Conservation (phyloP, 2,888 invertebrate species). For the Lymantria dispar region DNA sequence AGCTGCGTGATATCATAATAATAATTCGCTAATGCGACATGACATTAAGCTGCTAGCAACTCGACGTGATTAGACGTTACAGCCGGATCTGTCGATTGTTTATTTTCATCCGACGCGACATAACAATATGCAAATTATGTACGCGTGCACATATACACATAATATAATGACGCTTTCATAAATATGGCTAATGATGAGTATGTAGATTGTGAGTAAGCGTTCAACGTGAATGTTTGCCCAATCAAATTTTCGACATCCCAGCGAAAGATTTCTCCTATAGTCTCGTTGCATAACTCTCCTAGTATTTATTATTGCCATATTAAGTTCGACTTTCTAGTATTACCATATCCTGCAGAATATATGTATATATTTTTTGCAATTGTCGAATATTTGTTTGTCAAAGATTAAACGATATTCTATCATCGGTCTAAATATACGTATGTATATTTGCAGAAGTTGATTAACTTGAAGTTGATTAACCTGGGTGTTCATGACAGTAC, state of each 20-base stretch:
- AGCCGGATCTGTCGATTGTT: conserved; percentile 53
- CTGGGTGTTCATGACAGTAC: too few species aligned
- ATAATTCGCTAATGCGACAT: conserved; percentile 51
- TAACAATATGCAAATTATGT: conserved; percentile 53
- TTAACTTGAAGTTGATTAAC: too few species aligned
- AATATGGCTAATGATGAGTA: conserved; percentile 30
- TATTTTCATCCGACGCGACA: conserved; percentile 51
- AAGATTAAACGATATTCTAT: too few species aligned
- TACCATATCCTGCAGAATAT: not conserved
- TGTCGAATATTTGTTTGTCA: too few species aligned
- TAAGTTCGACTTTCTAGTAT: too few species aligned
- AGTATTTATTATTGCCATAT: too few species aligned
- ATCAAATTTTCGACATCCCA: conserved; percentile 5
- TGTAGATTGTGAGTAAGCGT: conserved; percentile 19
- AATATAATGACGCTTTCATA: conserved; percentile 50
- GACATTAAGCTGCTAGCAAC: conserved; percentile 43
- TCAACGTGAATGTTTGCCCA: conserved; percentile 11
- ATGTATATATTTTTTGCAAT: too few species aligned
- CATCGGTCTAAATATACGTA: too few species aligned
- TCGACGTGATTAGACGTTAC: conserved; percentile 41
- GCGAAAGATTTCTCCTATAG: conserved; percentile 25
- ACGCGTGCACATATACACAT: conserved; percentile 31
- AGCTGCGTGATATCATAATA: conserved; percentile 44
- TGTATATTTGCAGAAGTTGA: too few species aligned
- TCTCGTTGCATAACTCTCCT: not conserved